Percentiles rank a stretch among this genome's conserved stretches.
These are phyloP conservation scores for Bergia sp. DNA, from an alignment of 92 coral and sea anemone genomes.

Conservation along the genomic window DNA sequence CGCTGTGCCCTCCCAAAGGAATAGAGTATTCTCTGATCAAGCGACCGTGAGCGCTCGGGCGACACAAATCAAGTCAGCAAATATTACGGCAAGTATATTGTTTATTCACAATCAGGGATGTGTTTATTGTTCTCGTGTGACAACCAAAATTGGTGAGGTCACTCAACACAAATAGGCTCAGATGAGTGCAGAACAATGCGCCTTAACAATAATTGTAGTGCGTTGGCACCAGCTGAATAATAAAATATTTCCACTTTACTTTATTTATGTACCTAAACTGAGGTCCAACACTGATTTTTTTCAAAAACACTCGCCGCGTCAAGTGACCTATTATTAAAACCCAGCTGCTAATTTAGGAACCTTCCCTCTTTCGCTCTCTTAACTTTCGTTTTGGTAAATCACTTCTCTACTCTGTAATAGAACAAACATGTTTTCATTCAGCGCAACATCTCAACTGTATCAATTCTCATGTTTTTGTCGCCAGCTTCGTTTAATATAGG, in stretches of 20 bases:
- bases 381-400: neutral
- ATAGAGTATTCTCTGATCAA: neutral
- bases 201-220: neutral
- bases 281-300: neutral
- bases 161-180: neutral
- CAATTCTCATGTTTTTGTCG: too few species aligned
- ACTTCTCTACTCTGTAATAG: neutral
- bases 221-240: neutral
- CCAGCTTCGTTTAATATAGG: too few species aligned
- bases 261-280: neutral
- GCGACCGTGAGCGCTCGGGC: constrained; percentile 25
- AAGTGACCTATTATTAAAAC: neutral
- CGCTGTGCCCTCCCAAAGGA: constrained; percentile 36
- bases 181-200: constrained; percentile 45
- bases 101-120: constrained; percentile 30
- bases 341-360: constrained; percentile 20
- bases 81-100: constrained; percentile 30
- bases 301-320: neutral
- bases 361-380: neutral
- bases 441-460: neutral
- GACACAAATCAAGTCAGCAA: constrained; percentile 42
- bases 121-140: constrained; percentile 38
- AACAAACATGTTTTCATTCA: neutral
- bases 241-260: neutral
- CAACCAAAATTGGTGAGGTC: constrained; percentile 20